Base-by-base conservation (phyloP, 2,113 vertebrate species). In the Scomber japonicus region DNA sequence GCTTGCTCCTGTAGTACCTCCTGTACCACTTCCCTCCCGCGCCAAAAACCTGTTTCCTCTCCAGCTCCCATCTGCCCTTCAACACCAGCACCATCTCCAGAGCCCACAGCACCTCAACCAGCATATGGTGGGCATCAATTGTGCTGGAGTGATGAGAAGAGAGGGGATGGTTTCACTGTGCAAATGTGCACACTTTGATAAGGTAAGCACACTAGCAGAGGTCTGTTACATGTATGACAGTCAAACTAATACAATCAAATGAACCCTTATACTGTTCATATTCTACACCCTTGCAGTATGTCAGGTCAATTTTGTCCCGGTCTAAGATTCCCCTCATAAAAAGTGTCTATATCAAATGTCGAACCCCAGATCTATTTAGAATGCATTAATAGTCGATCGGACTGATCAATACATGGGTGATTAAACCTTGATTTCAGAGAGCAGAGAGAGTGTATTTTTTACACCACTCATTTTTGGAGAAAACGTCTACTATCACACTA, bases 41-140 rank as follows among this genome's bases (percentile, higher is more conserved):
- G 64, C 54, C 65, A 35, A 53, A 53, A 71, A 74, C 64, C 56
- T 61, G 59, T 65, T 80, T 81, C 64, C 75, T 72, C 31, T 61
- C 40, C 45, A 17, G 16, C 54, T 75, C 27, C 71, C 51, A 4
- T 65, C 56, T 71, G 50, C 60, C 61, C 49, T 78, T 60, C 64
- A 72, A 57, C 59, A 84, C 69, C 31, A 48, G 19, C 67, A 30
- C n/a, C 44, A 60, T 75, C 68, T 70, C 59, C 54, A 62, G 75
- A 76, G 55, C 16, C 21, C 54, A 40, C 45, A 14, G n/a, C 62
- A 44, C 50, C 56, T 67, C 48, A 16, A 27, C 74, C 44, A 27
- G 30, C 56, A 67, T 62, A 71, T 46, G 30, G 63, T 40, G 35
- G 66, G 49, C 55, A 72, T 66, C 50, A 66, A 2, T 9, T 46